Conservation (phyloP, 2,888 invertebrate species). For the Pilophorus perplexus region DNA sequence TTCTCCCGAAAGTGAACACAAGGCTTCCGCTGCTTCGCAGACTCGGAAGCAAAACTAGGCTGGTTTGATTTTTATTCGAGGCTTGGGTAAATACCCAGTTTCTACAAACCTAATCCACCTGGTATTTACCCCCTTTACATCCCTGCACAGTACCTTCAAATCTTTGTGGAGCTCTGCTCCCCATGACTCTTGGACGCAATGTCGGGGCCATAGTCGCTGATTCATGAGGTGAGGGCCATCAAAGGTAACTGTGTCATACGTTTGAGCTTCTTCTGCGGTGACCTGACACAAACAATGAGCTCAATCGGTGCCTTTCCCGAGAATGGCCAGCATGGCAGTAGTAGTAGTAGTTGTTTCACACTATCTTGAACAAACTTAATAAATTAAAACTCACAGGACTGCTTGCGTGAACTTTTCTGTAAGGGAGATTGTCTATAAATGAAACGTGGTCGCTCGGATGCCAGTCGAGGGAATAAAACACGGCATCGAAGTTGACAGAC, state of each 20-base stretch:
- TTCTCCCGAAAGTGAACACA: too few relatives aligned
- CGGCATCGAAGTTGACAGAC: constrained; percentile 76
- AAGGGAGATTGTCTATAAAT: constrained; percentile 87
- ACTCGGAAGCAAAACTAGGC: too few relatives aligned
- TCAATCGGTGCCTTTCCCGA: too few relatives aligned
- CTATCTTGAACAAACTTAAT: too few relatives aligned
- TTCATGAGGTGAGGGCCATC: constrained; percentile 74
- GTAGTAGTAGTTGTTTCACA: too few relatives aligned
- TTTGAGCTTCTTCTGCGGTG: constrained; percentile 70
- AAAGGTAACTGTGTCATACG: constrained; percentile 91
- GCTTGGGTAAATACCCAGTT: too few relatives aligned
- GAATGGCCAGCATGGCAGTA: too few relatives aligned
- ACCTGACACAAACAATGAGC: constrained; percentile 61
- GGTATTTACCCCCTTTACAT: too few relatives aligned
- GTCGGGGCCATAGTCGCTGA: constrained; percentile 92
- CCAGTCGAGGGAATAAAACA: constrained; percentile 95
- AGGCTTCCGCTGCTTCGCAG: too few relatives aligned
- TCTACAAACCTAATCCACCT: too few relatives aligned
- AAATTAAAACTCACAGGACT: constrained; percentile 69
- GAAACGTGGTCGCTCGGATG: constrained; percentile 95
- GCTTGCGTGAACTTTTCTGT: constrained; percentile 69
- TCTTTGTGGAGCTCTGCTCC: constrained; percentile 90
- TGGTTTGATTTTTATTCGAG: too few relatives aligned
- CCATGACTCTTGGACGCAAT: constrained; percentile 94
- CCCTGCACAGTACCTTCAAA: too few relatives aligned